These are phyloP conservation scores for Acipenser transmontanus DNA, from an alignment of 2,797 vertebrate species.

Conservation along the genomic window DNA sequence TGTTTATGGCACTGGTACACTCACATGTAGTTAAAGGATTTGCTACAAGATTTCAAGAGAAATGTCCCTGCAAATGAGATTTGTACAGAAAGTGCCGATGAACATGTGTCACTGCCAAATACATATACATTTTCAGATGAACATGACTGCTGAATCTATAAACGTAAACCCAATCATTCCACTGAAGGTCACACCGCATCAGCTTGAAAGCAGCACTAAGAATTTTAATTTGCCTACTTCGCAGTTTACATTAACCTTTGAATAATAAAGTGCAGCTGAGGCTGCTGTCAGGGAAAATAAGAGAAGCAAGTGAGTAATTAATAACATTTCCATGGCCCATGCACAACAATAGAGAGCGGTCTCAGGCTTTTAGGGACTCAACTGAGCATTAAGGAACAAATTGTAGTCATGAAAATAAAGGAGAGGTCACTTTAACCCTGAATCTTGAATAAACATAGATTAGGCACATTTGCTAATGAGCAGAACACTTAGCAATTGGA, in stretches of 20 bases:
- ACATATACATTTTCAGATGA: background rate
- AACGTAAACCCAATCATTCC: background rate
- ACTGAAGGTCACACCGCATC: conserved; percentile 12
- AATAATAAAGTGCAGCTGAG: conserved; percentile 63
- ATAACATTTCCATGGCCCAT: conserved; percentile 51
- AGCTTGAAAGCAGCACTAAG: conserved; percentile 39
- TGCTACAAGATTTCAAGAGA: background rate
- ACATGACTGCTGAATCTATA: background rate
- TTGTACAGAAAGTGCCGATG: background rate
- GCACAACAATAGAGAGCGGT: conserved; percentile 37
- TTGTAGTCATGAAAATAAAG: conserved; percentile 47
- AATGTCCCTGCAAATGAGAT: conserved; percentile 1
- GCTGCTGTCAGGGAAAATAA: conserved; percentile 35
- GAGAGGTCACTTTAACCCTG: background rate
- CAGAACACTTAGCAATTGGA: background rate
- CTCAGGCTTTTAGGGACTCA: conserved; percentile 46
- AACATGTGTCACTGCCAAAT: background rate
- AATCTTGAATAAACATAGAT: background rate
- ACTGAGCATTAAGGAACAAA: conserved; percentile 48
- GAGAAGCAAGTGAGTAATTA: conserved; percentile 65
- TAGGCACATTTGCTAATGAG: background rate
- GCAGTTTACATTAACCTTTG: conserved; percentile 61
- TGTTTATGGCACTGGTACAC: no score
- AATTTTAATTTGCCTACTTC: conserved; percentile 52
- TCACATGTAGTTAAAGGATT: background rate